Conservation (phyloP, 2,113 vertebrate species). For the Elaphurus davidianus region DNA sequence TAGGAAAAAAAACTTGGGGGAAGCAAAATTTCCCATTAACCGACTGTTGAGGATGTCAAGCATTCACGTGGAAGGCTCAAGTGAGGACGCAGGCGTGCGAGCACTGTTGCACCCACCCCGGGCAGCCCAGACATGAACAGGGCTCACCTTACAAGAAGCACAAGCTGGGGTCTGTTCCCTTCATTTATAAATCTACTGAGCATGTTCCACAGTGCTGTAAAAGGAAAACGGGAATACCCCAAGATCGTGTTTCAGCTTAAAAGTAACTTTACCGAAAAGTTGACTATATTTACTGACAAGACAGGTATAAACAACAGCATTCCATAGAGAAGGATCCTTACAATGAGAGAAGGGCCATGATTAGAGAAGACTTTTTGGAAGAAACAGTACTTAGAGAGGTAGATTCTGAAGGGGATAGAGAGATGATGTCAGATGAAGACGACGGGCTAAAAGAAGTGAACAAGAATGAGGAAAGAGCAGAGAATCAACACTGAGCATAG, state of each 20-base stretch:
- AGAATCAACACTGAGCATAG: neutral
- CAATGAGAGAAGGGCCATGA: neutral
- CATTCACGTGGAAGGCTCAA: neutral
- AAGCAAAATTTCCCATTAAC: neutral
- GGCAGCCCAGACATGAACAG: fast-evolving
- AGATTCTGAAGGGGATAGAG: neutral
- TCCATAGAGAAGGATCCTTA: neutral
- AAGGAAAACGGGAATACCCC: neutral
- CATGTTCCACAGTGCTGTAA: neutral
- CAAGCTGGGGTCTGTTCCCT: neutral
- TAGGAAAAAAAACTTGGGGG: neutral
- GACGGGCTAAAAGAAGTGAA: neutral
- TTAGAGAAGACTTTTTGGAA: neutral
- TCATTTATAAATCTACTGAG: neutral
- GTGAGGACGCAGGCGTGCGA: fast-evolving
- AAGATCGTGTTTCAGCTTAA: neutral
- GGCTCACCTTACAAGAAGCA: neutral
- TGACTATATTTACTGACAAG: neutral
- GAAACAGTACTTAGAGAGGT: neutral
- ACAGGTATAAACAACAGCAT: neutral
- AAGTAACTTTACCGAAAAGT: neutral
- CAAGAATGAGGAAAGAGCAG: neutral
- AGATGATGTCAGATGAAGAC: neutral
- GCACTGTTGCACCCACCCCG: fast-evolving
- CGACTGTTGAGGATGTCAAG: neutral